A percentile compares a stretch with the other conserved stretches of the same genome.
Conservation (phyloP, 2,888 invertebrate genomes). For the Diplolepis rosae region DNA sequence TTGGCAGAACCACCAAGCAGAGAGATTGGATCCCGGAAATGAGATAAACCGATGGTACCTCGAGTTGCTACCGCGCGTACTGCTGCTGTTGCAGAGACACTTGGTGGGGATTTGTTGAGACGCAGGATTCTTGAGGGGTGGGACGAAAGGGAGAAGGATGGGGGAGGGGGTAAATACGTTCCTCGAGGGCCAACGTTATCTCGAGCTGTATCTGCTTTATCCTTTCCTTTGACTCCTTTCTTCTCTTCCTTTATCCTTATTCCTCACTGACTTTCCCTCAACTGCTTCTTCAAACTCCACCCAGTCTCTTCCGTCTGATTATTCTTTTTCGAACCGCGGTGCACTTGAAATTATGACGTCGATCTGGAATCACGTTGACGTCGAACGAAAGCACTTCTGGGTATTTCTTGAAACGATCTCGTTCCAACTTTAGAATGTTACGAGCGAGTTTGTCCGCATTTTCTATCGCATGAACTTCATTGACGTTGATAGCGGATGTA, state of each 20-base stretch:
- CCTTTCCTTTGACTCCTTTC: conserved; percentile 39
- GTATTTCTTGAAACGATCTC: conserved; percentile 52
- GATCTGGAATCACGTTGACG: conserved; percentile 63
- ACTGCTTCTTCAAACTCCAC: conserved; percentile 1
- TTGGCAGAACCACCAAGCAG: conserved; percentile 56
- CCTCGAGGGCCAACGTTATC: conserved; percentile 66
- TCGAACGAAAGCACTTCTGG: conserved; percentile 56
- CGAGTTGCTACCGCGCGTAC: conserved; percentile 53
- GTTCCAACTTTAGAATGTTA: conserved; percentile 41
- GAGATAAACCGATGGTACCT: conserved; percentile 69
- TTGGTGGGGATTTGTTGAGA: not conserved
- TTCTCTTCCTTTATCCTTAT: conserved; percentile 33
- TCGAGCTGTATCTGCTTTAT: conserved; percentile 59
- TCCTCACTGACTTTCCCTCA: not conserved
- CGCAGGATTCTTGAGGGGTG: conserved; percentile 45
- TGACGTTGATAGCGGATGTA: not conserved
- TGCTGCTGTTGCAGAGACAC: conserved; percentile 39
- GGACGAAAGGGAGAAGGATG: too few relatives aligned
- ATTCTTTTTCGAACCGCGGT: conserved; percentile 49
- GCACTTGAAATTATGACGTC: conserved; percentile 65
- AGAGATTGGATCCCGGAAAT: conserved; percentile 72
- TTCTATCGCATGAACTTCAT: not conserved
- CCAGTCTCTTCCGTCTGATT: conserved; percentile 36
- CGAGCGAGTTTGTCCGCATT: not conserved
- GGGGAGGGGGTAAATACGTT: conserved; percentile 61